These are phyloP conservation scores for Dasyurus viverrinus DNA, from an alignment of 2,113 vertebrate genomes.

Conservation along the genomic window DNA sequence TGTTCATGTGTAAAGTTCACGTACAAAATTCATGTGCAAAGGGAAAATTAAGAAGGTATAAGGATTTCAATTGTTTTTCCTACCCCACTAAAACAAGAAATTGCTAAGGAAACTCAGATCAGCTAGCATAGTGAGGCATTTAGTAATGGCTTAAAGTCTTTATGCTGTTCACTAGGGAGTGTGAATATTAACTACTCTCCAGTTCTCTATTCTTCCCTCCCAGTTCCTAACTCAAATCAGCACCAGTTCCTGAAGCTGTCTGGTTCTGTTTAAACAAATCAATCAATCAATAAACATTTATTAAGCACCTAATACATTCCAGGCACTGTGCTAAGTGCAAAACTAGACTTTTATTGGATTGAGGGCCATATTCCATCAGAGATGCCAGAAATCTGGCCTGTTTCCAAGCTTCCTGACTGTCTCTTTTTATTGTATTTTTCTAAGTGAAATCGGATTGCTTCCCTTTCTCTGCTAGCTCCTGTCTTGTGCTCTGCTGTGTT, in stretches of 20 bases:
- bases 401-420: neutral
- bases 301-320: neutral
- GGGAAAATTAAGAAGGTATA: neutral
- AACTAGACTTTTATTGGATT: neutral
- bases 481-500: neutral
- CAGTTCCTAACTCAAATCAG: neutral
- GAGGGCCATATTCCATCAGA: neutral
- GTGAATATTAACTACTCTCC: neutral
- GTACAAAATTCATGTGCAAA: neutral
- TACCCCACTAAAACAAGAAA: neutral
- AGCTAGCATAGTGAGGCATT: neutral
- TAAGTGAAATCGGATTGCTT: neutral
- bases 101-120: neutral
- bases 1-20: neutral
- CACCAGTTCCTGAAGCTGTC: neutral
- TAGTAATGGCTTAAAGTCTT: neutral
- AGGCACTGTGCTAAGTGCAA: neutral
- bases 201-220: neutral
- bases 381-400: neutral
- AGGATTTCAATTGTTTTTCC: neutral
- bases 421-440: neutral
- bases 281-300: neutral
- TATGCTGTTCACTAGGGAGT: neutral
- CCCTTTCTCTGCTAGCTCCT: neutral
- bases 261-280: neutral